Evolutionary conservation across 2,888 invertebrate species (phyloP).

Genomic region (Sarcophaga subvicina): DNA sequence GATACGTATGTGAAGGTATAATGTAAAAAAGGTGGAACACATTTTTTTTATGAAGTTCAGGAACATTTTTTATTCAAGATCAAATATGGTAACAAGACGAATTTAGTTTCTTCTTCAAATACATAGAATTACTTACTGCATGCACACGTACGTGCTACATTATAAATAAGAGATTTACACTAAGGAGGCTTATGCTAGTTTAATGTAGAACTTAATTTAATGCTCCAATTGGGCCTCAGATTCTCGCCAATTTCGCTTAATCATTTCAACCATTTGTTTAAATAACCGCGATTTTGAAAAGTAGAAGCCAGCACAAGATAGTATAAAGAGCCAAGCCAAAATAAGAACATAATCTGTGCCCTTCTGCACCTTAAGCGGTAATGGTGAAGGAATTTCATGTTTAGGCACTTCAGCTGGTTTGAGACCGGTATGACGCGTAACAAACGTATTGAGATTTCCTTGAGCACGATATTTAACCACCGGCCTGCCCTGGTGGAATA

Average conservation of each 20-base stretch:
- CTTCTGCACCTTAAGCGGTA: constrained; percentile 81
- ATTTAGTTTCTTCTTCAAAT: too few relatives aligned
- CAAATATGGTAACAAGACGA: too few relatives aligned
- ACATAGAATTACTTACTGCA: too few relatives aligned
- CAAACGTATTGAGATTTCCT: constrained; percentile 89
- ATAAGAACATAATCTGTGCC: constrained; percentile 92
- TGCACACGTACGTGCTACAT: too few relatives aligned
- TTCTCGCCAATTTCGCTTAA: constrained; percentile 94
- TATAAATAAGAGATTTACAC: too few relatives aligned
- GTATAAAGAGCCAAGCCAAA: constrained; percentile 93
- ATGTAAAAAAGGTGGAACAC: too few relatives aligned
- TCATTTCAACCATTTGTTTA: constrained; percentile 90
- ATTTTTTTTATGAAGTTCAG: too few relatives aligned
- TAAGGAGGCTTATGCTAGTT: background rate
- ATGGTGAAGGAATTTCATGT: constrained; percentile 87
- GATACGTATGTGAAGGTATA: too few relatives aligned
- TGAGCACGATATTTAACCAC: constrained; percentile 93
- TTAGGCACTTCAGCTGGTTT: constrained; percentile 83
- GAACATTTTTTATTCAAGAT: too few relatives aligned
- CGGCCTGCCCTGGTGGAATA: constrained; percentile 94
- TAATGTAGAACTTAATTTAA: constrained; percentile 16
- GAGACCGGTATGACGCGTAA: constrained; percentile 89
- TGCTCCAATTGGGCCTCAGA: constrained; percentile 84
- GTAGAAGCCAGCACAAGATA: constrained; percentile 88
- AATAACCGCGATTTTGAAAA: constrained; percentile 90